phyloP scores from a whole-genome alignment of 2,888 invertebrate species.

The Dynastes hyllus region DNA sequence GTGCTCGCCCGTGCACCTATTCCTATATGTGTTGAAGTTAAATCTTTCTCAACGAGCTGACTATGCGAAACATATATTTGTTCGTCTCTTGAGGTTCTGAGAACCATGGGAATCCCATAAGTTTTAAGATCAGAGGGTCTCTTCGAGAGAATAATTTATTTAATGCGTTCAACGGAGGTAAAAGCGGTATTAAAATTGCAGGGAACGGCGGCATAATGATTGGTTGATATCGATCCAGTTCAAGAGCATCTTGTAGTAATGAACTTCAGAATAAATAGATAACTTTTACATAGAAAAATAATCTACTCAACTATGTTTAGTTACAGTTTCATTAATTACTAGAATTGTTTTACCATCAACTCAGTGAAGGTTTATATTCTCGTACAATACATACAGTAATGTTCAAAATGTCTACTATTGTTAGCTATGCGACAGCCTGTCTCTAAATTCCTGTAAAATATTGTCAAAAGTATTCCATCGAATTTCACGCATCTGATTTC shows the following conservation, averaged over 20 bases:
- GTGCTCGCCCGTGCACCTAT: neutral
- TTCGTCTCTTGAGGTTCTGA: conserved; percentile 20
- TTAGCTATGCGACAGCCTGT: too few species aligned
- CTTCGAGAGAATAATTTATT: conserved; percentile 25
- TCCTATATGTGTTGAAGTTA: conserved; percentile 25
- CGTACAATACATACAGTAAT: too few species aligned
- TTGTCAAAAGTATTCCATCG: too few species aligned
- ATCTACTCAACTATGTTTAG: too few species aligned
- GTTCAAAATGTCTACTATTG: too few species aligned
- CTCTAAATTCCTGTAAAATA: too few species aligned
- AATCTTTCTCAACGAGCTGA: conserved; percentile 34
- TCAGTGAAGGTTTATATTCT: too few species aligned
- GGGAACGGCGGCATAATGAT: neutral
- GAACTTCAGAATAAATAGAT: neutral
- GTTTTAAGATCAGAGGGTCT: conserved; percentile 13
- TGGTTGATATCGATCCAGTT: neutral
- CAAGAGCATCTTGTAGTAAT: neutral
- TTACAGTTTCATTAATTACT: too few species aligned
- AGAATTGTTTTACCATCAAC: too few species aligned
- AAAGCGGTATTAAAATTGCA: neutral
- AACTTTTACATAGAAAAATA: too few species aligned
- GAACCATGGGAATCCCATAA: conserved; percentile 18
- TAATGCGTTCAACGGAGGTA: neutral
- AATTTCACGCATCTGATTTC: too few species aligned
- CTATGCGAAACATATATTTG: conserved; percentile 33